A percentile compares a stretch with the other conserved stretches of the same genome.
Evolutionary conservation across 2,797 vertebrate species (phyloP).

Genomic region (Cirrhinus molitorella): DNA sequence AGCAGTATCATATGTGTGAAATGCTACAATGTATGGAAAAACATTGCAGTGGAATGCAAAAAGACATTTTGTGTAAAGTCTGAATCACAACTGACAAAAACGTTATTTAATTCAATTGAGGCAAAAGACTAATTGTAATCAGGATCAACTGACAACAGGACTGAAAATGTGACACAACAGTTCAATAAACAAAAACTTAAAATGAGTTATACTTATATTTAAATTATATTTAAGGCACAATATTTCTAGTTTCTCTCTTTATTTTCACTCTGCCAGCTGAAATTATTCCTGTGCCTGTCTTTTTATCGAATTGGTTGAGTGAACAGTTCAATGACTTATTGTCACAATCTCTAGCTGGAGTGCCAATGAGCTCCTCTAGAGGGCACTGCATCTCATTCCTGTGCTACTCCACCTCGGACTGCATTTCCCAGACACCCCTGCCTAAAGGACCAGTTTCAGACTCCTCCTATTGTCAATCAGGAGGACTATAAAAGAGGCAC

Average conservation of each 20-base stretch:
- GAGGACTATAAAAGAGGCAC: too few relatives aligned
- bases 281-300: neutral
- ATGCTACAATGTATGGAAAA: neutral
- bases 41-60: neutral
- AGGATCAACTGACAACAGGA: neutral
- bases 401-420: too few relatives aligned
- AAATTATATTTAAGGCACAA: neutral
- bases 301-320: neutral
- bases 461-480: too few relatives aligned
- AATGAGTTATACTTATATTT: neutral
- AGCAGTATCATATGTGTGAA: neutral
- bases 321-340: neutral
- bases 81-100: neutral
- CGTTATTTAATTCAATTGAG: neutral
- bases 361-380: too few relatives aligned
- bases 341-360: too few relatives aligned
- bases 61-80: neutral
- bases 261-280: neutral
- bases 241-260: neutral
- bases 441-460: too few relatives aligned
- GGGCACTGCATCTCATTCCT: too few relatives aligned
- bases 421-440: too few relatives aligned
- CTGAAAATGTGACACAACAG: neutral
- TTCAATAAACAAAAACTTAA: neutral
- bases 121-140: neutral